phyloP scores from a whole-genome alignment of 2,113 vertebrate genomes.

The Emydura subglobosa region DNA sequence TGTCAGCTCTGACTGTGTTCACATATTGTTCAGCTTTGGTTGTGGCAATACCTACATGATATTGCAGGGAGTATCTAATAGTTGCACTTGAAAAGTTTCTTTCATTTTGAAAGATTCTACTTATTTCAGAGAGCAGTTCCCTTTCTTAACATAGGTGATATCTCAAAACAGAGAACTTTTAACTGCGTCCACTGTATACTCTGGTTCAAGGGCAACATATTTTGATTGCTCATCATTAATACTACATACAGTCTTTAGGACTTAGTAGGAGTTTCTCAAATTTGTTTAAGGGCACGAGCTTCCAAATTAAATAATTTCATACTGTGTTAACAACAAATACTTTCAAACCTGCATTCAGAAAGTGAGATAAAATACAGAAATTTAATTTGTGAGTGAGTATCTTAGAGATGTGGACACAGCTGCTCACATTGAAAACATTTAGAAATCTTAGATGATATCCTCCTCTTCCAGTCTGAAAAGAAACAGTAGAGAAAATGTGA shows the following conservation, averaged over 20 bases:
- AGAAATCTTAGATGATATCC: neutral
- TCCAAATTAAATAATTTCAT: neutral
- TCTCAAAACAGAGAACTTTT: neutral
- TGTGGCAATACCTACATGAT: neutral
- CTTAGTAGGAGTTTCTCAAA: neutral
- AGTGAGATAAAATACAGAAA: neutral
- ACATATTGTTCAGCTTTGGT: neutral
- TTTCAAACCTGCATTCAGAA: neutral
- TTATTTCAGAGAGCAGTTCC: neutral
- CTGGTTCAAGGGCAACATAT: neutral
- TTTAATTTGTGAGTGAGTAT: neutral
- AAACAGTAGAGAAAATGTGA: neutral
- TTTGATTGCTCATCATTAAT: neutral
- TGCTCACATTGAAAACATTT: neutral
- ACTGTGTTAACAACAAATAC: neutral
- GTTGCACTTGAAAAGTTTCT: neutral
- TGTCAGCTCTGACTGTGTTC: neutral
- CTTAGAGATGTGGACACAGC: neutral
- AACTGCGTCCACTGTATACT: neutral
- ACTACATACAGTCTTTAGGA: neutral
- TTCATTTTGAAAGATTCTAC: neutral
- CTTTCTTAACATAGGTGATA: neutral
- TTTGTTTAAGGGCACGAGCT: neutral
- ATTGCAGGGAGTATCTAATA: neutral
- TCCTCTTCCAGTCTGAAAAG: neutral